Evolutionary conservation across 2,113 vertebrate species (phyloP).

Genomic region (Burhinus oedicnemus): DNA sequence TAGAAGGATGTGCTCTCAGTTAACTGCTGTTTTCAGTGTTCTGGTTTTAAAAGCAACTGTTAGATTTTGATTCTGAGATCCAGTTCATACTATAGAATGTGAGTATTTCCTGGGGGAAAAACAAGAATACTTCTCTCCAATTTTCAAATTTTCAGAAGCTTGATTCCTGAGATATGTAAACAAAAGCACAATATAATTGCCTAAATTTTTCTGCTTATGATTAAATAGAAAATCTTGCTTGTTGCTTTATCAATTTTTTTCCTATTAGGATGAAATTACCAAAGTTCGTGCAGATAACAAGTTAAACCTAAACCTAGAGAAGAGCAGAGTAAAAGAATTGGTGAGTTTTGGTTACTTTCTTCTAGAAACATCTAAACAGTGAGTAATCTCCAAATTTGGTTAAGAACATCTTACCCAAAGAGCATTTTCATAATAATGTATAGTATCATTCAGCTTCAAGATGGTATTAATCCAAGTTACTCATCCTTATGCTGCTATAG

Average conservation of each 20-base stretch:
- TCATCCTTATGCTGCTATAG: not conserved
- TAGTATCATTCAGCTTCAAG: not conserved
- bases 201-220: not conserved
- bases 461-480: not conserved
- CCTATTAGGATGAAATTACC: slow-evolving; percentile 87
- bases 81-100: not conserved
- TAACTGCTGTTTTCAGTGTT: not conserved
- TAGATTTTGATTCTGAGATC: not conserved
- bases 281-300: slow-evolving; percentile 88
- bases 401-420: not conserved
- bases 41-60: not conserved
- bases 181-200: not conserved
- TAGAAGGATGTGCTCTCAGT: not conserved
- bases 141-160: no score
- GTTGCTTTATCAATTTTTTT: slow-evolving; percentile 4
- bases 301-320: slow-evolving; percentile 91
- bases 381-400: not conserved
- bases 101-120: not conserved
- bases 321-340: slow-evolving; percentile 91
- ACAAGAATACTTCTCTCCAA: not conserved
- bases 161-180: not conserved
- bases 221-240: not conserved
- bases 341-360: slow-evolving; percentile 73
- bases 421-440: not conserved
- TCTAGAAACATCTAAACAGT: not conserved